Base-by-base conservation (phyloP, 2,888 invertebrate genomes). In the Harpalus rubripes region DNA sequence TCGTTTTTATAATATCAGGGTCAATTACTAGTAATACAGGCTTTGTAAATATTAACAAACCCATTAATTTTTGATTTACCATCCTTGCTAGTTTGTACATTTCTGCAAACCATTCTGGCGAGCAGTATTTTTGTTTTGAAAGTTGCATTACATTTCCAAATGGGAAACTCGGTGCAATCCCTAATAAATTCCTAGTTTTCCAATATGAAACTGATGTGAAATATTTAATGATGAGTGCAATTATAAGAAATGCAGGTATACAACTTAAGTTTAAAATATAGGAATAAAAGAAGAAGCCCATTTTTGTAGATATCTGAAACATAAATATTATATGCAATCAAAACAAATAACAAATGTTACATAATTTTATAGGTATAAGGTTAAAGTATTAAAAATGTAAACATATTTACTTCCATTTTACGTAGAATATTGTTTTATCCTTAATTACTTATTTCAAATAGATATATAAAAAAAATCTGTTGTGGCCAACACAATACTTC, bases 1-100 rank as follows among this genome's bases (percentile, higher is more conserved):
- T 32, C 0, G 15, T n/a, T 58, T 58, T n/a, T 8, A 78, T 58
- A 6, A 78, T 7, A n/a, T 59, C 44, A 56, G 59, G 59, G n/a
- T 78, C 78, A 8, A 5, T 58, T 26, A 78, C 32, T 26, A 78
- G 6, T 58, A 78, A 32, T 15, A 78, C 12, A 22, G 78, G 78
- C 10, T 78, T 78, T 4, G 58, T 78, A 78, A 78, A 78, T 8
- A 78, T 39, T 26, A 58, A 32, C 26, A 78, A n/a, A 12, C 78
- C 78, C 7, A 58, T 78, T n/a, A 18, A 59, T n/a, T 78, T 78
- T 26, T 56, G 3, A 0, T 78, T 32, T 26, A 78, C 5, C 0
- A 58, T 7, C 58, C 78, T 22, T 56, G 58, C 26, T 41, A 26
- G 7, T 78, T 56, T 78, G 15, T 78, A 78, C 10, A 78, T 58